Evolutionary conservation across 2,797 vertebrate species (phyloP), one percentile per base, ranked within the genome.

Genomic region (Gobionotothen gibberifrons): DNA sequence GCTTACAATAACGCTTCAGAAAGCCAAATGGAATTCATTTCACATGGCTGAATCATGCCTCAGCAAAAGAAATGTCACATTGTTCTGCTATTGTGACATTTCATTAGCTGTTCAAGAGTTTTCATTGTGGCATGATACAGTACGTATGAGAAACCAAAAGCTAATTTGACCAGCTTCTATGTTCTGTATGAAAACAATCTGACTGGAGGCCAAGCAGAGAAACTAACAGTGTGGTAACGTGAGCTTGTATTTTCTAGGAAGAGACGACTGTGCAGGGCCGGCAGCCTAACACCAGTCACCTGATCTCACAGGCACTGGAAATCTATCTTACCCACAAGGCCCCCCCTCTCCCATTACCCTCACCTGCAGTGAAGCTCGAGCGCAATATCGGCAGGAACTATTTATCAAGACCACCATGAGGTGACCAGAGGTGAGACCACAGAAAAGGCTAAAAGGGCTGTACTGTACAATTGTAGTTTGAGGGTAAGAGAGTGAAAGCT

Each of bases 231-330:
- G 17, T 3, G 21, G 84, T 66, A 76, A 88, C 72, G 16, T 39
- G 78, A 90, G 72, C 83, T 53, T 67, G 69, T 82, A 39, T 65
- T 64, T 77, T 84, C 43, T 56, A 58, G 51, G 74, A 16, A 63
- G 71, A 57, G 57, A 67, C n/a, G 32, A 53, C 59, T 73, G 46
- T 76, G 71, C 68, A 70, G 74, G 80, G 44, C 66, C 9, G 16
- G 49, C 49, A 49, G 72, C 74, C 72, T 52, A 53, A 78, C 59
- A 74, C 42, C 26, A 36, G 86, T 81, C 81, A 93, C 72, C 51
- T 78, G 84, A 93, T 85, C 81, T 47, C 57, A 36, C 42, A 32
- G 22, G 22, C 71, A 48, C 67, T 44, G 69, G 85, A 80, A 86
- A 83, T 79, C 62, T 54, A 85, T 84, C 77, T 72, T 9, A 36